Evolutionary conservation across 2,113 vertebrate genomes (phyloP), one percentile per base, ranked within the genome.

Genomic region (Gnathonemus longibarbis): DNA sequence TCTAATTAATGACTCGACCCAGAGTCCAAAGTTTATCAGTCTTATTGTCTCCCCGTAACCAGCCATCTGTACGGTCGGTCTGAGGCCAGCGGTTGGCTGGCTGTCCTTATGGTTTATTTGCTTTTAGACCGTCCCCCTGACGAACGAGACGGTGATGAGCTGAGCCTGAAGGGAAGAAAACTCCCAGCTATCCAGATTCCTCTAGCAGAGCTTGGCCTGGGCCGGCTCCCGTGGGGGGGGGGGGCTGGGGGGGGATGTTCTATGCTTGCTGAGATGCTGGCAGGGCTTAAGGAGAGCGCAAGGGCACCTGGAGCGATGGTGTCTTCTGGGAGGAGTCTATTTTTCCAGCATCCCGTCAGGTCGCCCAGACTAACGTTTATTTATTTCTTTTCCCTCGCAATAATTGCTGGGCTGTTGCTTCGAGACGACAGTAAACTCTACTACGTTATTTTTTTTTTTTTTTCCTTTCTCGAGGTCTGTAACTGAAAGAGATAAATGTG

Each of bases 11-110:
- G 35, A 46, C 46, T 77, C 35, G 77, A 80, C 31, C 11, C 19
- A 56, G 88, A 88, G 80, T 62, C 88, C 56, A 58, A 58, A 21
- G 89, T 88, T 90, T 91, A 90, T 91, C 91, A 87, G 85, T 46
- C 74, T 80, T 42, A 80, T 80, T 80, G 27, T 62, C 52, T 21
- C 49, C 42, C 42, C 5, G 19, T 45, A 62, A 50, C 87, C 21
- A 42, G 35, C 58, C 35, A 88, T 90, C 87, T 90, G 89, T 89
- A 53, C 35, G 10, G 6, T 77, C 89, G 35, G 70, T 58, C 46
- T n/a, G 62, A 56, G 56, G 83, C 3, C n/a, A 83, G 87, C 39
- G 35, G 42, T 46, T 10, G 53, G 52, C 39, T 31, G 35, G 9
- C 48, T 35, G 27, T 50, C 52, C 70, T 35, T 84, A 42, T 49